Evolutionary conservation across 2,888 invertebrate genomes (phyloP).

Genomic region (Zygothrica quintamaculata): DNA sequence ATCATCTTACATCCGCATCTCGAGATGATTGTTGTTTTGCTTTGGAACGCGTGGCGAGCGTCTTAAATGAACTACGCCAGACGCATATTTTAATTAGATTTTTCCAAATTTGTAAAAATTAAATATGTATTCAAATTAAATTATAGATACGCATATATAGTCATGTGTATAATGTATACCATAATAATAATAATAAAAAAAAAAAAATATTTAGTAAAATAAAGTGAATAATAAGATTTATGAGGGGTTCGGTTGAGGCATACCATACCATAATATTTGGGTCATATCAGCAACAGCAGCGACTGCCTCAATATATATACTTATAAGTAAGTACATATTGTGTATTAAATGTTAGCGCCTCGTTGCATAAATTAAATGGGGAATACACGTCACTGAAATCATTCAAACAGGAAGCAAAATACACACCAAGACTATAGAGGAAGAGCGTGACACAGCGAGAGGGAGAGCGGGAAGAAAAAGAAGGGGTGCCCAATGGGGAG

Average conservation of each 20-base stretch:
- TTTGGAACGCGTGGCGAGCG: slow-evolving; percentile 39
- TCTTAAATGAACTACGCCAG: slow-evolving; percentile 37
- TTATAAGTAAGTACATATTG: slow-evolving; percentile 7
- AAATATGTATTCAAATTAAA: slow-evolving; percentile 30
- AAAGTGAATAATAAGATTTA: too few relatives aligned
- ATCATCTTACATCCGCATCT: slow-evolving; percentile 50
- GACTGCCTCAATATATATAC: slow-evolving; percentile 38
- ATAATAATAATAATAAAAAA: slow-evolving; percentile 9
- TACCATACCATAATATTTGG: slow-evolving; percentile 25
- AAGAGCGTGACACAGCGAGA: neutral
- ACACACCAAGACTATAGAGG: too few relatives aligned
- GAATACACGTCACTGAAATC: slow-evolving; percentile 3
- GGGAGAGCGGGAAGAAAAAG: neutral
- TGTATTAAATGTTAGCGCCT: slow-evolving; percentile 30
- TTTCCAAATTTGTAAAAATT: slow-evolving; percentile 48
- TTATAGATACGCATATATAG: slow-evolving; percentile 14
- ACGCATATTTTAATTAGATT: slow-evolving; percentile 61
- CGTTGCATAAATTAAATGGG: slow-evolving; percentile 32
- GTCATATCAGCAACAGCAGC: slow-evolving; percentile 17
- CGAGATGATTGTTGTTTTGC: slow-evolving; percentile 7
- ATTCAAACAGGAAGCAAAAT: slow-evolving; percentile 34
- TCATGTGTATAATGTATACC: neutral
- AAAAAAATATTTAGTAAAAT: too few relatives aligned
- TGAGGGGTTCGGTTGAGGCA: too few relatives aligned
- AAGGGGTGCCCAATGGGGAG: slow-evolving; percentile 4